These are phyloP conservation scores for Rhizoglyphus robini DNA, from an alignment of 1,140 invertebrate species.

Conservation along the genomic window DNA sequence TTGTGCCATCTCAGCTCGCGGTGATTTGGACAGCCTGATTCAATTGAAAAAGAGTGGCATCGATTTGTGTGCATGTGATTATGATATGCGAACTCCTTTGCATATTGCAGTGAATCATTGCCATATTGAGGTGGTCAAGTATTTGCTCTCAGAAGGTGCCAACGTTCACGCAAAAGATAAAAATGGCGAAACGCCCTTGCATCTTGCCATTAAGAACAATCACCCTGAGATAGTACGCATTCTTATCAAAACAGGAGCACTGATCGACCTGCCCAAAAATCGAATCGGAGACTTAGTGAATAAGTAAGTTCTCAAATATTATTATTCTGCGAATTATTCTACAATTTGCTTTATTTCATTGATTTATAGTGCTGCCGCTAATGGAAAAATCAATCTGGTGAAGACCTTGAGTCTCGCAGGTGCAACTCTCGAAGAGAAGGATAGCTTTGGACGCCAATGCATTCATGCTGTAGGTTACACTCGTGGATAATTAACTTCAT, in stretches of 20 bases:
- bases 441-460: slow-evolving; percentile 29
- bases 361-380: slow-evolving; percentile 36
- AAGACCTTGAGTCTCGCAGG: slow-evolving; percentile 47
- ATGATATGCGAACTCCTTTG: slow-evolving; percentile 61
- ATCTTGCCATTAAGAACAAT: slow-evolving; percentile 30
- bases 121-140: slow-evolving; percentile 50
- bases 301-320: slow-evolving; percentile 34
- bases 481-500: slow-evolving; percentile 20
- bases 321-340: slow-evolving; percentile 1
- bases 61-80: slow-evolving; percentile 57
- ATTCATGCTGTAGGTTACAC: slow-evolving; percentile 31
- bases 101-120: slow-evolving; percentile 64
- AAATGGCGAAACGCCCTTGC: slow-evolving; percentile 32
- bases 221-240: slow-evolving; percentile 31
- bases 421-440: slow-evolving; percentile 42
- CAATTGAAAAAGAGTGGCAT: slow-evolving; percentile 39
- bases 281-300: slow-evolving; percentile 37
- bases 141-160: slow-evolving; percentile 61
- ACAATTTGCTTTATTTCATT: slow-evolving; percentile 3
- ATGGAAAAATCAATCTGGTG: slow-evolving; percentile 40
- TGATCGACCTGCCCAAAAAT: slow-evolving; percentile 46
- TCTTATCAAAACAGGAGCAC: slow-evolving; percentile 44
- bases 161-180: slow-evolving; percentile 64
- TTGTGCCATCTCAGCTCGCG: slow-evolving; percentile 52
- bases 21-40: slow-evolving; percentile 40